Base-by-base conservation (phyloP, 1,140 invertebrate genomes). In the Apocrypta bakeri region DNA sequence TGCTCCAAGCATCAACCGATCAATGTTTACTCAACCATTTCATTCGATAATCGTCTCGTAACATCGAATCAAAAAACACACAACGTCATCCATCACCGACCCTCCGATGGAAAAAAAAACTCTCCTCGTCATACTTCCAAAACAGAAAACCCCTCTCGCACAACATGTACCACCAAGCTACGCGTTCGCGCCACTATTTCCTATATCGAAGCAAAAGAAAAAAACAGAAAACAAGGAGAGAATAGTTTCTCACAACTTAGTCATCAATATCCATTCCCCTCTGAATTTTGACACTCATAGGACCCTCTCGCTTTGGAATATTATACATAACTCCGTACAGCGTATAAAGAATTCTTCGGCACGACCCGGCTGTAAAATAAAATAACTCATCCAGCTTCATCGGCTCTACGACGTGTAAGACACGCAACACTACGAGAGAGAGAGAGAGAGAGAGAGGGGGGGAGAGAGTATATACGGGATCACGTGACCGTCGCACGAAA, bases 401-500 rank as follows among this genome's bases (percentile, higher is more conserved):
- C 48, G 21, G 14, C 21, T 17, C 48, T 56, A 56, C 21, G n/a
- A n/a, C 48, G 12, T 12, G 40, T 12, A 37, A 37, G 33, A 42
- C 40, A 56, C 48, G 48, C 48, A 56, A 56, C 42, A 48, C 42
- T 48, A 48, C 42, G 11, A 64, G n/a, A n/a, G n/a, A n/a, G n/a
- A n/a, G n/a, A n/a, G n/a, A n/a, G n/a, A n/a, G n/a, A n/a, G n/a
- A n/a, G n/a, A n/a, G n/a, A n/a, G n/a, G 56, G 3, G n/a, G 11
- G 17, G 56, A 61, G 56, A 2, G 63, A 24, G 12, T 8, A 21
- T 11, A 11, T 66, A 27, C 63, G 48, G 21, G 48, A 66, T 66
- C 63, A 66, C 63, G 63, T 66, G 63, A 66, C 63, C 21, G 48
- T 56, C 48, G 48, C 48, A 21, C 48, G 63, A 25, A 56, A 74